A percentile compares a stretch with the other conserved stretches of the same genome.
Evolutionary conservation across 2,797 vertebrate genomes (phyloP).

Genomic region (Lemur catta): DNA sequence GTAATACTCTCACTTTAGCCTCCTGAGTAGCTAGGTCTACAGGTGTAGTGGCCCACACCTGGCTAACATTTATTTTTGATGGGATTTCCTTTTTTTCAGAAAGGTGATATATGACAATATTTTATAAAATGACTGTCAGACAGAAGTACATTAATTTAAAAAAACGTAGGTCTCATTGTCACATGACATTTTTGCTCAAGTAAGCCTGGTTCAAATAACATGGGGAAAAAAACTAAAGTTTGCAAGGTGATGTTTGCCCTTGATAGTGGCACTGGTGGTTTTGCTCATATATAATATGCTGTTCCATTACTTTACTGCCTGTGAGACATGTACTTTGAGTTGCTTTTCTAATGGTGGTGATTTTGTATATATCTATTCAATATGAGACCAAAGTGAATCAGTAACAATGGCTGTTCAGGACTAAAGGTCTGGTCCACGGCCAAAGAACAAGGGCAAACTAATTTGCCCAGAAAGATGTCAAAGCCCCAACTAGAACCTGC

Average conservation of each 20-base stretch:
- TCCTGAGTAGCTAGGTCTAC: not conserved
- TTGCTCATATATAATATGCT: not conserved
- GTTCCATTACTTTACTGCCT: not conserved
- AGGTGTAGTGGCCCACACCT: not conserved
- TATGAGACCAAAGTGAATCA: not conserved
- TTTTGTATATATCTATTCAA: not conserved
- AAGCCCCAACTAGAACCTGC: not conserved
- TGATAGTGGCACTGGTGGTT: not conserved
- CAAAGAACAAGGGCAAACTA: constrained; percentile 2
- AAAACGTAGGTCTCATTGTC: not conserved
- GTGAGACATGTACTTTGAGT: not conserved
- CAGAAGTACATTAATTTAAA: not conserved
- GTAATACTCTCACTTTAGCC: not conserved
- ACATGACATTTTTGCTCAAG: constrained; percentile 5
- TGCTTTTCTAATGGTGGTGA: not conserved
- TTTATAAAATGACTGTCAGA: constrained; percentile 1
- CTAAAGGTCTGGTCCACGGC: not conserved
- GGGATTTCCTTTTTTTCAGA: not conserved
- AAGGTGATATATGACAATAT: constrained; percentile 5
- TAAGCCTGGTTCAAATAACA: not conserved
- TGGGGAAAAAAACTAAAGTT: not conserved
- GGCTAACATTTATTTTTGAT: constrained; percentile 33
- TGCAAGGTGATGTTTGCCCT: not conserved
- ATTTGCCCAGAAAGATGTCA: not conserved
- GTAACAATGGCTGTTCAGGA: not conserved